A percentile compares a stretch with the other conserved stretches of the same genome.
phyloP scores from a whole-genome alignment of 1,140 invertebrate genomes.

The Ruditapes philippinarum region DNA sequence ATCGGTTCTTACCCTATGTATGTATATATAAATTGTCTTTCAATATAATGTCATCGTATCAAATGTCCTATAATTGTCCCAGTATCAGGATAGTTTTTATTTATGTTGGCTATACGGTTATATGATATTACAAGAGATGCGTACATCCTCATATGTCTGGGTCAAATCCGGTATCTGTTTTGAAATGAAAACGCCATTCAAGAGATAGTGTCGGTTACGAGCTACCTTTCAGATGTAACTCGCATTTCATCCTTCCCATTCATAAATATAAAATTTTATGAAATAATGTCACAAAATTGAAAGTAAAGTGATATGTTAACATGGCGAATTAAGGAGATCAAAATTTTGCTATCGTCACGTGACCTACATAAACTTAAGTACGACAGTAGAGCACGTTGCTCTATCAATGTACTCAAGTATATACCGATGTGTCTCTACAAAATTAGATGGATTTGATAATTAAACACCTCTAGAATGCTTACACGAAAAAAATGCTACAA shows the following conservation, averaged over 20 bases:
- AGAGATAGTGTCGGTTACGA: not conserved
- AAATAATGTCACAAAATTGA: slow-evolving; percentile 4
- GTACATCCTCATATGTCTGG: not conserved
- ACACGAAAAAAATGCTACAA: too few species aligned
- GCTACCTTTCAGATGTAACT: not conserved
- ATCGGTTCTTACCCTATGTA: too few species aligned
- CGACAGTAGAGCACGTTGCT: too few species aligned
- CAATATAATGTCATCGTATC: too few species aligned
- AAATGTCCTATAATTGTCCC: not conserved
- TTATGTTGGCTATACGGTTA: not conserved
- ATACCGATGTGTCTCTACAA: too few species aligned
- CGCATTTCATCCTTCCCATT: not conserved
- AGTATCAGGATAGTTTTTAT: not conserved
- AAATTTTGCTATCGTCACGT: not conserved
- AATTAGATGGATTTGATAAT: too few species aligned
- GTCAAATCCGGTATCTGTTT: slow-evolving; percentile 22
- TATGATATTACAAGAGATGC: not conserved
- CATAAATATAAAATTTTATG: not conserved
- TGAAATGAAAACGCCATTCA: not conserved
- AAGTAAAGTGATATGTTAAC: not conserved
- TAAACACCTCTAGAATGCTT: too few species aligned
- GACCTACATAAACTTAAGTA: too few species aligned
- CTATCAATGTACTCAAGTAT: too few species aligned
- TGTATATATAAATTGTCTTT: too few species aligned
- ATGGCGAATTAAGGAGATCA: not conserved